Evolutionary conservation across 2,888 invertebrate species (phyloP).

Genomic region (Drosophila mimetica): DNA sequence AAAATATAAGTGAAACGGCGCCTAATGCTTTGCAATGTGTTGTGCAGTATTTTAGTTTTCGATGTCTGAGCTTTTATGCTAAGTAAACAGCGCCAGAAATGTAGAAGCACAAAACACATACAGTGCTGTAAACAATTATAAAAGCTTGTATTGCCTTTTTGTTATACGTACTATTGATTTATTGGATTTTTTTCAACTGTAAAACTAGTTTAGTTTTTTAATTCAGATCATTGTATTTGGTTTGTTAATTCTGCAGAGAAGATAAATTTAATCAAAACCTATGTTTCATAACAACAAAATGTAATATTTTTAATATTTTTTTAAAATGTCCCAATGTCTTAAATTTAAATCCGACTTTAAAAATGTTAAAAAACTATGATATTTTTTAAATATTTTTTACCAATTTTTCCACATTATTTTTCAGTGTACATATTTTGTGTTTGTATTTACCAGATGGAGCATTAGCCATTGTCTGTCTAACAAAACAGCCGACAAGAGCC

Average conservation of each 20-base stretch:
- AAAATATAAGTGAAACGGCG: constrained; percentile 75
- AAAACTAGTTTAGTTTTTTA: background rate
- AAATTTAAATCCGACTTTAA: no score
- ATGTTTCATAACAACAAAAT: no score
- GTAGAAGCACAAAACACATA: background rate
- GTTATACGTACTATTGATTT: background rate
- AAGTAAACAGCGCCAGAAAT: constrained; percentile 62
- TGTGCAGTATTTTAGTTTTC: constrained; percentile 80
- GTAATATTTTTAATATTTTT: background rate
- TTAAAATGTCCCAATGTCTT: background rate
- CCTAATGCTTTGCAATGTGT: constrained; percentile 74
- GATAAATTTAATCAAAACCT: no score
- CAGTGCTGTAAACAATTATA: background rate
- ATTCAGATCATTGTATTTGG: no score
- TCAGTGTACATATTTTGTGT: constrained; percentile 58
- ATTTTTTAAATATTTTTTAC: background rate
- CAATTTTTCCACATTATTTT: constrained; percentile 38
- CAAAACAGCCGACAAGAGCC: constrained; percentile 41
- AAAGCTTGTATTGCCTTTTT: no score
- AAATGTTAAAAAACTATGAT: no score
- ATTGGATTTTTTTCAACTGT: background rate
- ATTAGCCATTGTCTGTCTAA: constrained; percentile 71
- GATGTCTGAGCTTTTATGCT: constrained; percentile 78
- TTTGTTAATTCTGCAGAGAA: no score
- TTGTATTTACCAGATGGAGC: constrained; percentile 75